These are phyloP conservation scores for Cosmorhoe ocellata DNA, from an alignment of 2,888 invertebrate species.

Conservation along the genomic window DNA sequence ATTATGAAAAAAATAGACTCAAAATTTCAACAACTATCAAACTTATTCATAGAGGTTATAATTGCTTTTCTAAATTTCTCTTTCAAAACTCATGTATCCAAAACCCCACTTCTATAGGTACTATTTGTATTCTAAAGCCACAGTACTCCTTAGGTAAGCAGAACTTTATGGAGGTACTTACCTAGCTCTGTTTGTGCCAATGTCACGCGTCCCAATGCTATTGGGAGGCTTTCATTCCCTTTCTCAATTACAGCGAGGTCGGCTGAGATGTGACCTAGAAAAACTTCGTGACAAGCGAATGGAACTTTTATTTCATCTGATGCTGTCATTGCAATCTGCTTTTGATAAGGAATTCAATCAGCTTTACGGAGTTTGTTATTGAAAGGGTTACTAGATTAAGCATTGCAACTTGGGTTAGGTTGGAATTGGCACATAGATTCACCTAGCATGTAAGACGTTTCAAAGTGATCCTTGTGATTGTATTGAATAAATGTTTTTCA, in stretches of 20 bases:
- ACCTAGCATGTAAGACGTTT: too few species aligned
- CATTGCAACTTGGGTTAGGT: too few species aligned
- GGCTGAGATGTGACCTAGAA: conserved; percentile 32
- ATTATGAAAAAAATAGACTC: too few species aligned
- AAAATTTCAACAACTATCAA: too few species aligned
- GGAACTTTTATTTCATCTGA: conserved; percentile 8
- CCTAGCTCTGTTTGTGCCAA: conserved; percentile 32
- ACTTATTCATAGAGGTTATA: too few species aligned
- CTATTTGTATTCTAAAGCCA: conserved; percentile 4
- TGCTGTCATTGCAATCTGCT: neutral
- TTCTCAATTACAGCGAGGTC: conserved; percentile 30
- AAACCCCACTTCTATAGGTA: neutral
- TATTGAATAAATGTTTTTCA: too few species aligned
- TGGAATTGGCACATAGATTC: too few species aligned
- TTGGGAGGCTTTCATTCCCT: conserved; percentile 28
- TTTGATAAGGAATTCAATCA: conserved; percentile 10
- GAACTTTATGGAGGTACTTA: conserved; percentile 17
- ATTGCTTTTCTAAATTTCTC: too few species aligned
- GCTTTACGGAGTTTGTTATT: too few species aligned
- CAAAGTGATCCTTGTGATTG: too few species aligned
- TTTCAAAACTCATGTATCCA: too few species aligned
- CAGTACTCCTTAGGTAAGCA: conserved; percentile 14
- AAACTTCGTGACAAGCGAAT: conserved; percentile 25
- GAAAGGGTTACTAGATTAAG: too few species aligned
- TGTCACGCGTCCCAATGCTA: conserved; percentile 31